phyloP scores from a whole-genome alignment of 2,888 invertebrate species.

The Serripes groenlandicus region DNA sequence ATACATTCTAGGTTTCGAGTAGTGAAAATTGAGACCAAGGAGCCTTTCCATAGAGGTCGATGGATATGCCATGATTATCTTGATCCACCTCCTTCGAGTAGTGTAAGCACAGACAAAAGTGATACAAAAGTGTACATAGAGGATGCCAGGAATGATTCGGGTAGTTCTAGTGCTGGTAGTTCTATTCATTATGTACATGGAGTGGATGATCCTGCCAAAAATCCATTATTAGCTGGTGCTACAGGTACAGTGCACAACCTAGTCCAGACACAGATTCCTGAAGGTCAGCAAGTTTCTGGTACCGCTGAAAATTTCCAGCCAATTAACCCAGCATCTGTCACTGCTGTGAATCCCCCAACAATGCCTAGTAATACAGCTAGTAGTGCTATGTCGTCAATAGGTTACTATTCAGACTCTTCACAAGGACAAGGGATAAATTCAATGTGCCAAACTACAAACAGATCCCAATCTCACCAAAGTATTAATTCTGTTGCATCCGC shows the following conservation, averaged over 20 bases:
- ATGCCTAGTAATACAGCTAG: conserved; percentile 57
- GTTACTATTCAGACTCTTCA: conserved; percentile 44
- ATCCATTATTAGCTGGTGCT: conserved; percentile 78
- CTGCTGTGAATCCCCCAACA: conserved; percentile 58
- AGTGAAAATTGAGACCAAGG: conserved; percentile 98
- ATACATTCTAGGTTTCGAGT: conserved; percentile 93
- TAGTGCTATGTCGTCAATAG: conserved; percentile 55
- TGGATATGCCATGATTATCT: conserved; percentile 98
- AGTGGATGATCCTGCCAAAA: conserved; percentile 84
- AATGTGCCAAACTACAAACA: conserved; percentile 62
- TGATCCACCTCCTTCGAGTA: conserved; percentile 90
- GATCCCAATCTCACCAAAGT: conserved; percentile 68
- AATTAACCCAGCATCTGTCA: conserved; percentile 75
- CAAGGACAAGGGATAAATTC: conserved; percentile 45
- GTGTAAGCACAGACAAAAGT: conserved; percentile 63
- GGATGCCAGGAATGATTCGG: conserved; percentile 70
- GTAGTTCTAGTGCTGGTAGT: conserved; percentile 84
- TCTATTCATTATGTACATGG: conserved; percentile 85
- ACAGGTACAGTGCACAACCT: conserved; percentile 63
- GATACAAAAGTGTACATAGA: conserved; percentile 61
- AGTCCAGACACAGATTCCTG: conserved; percentile 51
- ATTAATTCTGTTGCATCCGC: conserved; percentile 53
- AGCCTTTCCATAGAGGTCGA: conserved; percentile 95
- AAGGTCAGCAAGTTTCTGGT: conserved; percentile 53
- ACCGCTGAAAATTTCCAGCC: conserved; percentile 73